Base-by-base conservation (phyloP, 2,888 invertebrate species). In the Neria commutata region DNA sequence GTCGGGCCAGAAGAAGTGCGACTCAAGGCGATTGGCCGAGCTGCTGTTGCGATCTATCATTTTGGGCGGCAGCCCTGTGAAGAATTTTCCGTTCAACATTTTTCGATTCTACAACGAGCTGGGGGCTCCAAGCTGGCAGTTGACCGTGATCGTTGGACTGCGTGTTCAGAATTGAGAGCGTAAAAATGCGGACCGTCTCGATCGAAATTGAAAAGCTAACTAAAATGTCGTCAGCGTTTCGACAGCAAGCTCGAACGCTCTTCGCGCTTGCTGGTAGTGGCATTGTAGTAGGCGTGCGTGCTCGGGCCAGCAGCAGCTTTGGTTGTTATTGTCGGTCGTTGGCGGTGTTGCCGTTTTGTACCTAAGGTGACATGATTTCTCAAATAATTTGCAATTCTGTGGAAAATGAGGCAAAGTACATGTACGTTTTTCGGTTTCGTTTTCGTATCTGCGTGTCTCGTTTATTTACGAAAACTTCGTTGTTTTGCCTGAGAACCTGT, bases 51-150 rank as follows among this genome's bases (percentile, higher is more conserved):
- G 73, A 5, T 78, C 77, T 60, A 79, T 77, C 82, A 82, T 82
- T 46, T 74, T 74, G 48, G 79, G 78, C 55, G 82, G 75, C 60
- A 82, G 68, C 4, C 82, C 82, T 50, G 79, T 74, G 53, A 75
- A 82, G 67, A 82, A 82, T 67, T 82, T 82, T 58, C 82, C 81
- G 58, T 82, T 82, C 54, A 79, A 62, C 82, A 82, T 81, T n/a
- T n/a, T n/a, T n/a, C n/a, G n/a, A 29, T 55, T 52, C 58, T 49
- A 21, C 23, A 24, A 26, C 47, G 34, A 46, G 21, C 24, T 54
- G 34, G 21, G 52, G 49, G 51, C n/a, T 54, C 34, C 23, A 52
- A 3, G 37, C 16, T 37, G 6, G 6, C 21, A 42, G 17, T 19
- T 42, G 42, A 58, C 58, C 54, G 54, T n/a, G 42, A 40, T 50